Base-by-base conservation (phyloP, 2,888 invertebrate species). In the Myopa testacea region DNA sequence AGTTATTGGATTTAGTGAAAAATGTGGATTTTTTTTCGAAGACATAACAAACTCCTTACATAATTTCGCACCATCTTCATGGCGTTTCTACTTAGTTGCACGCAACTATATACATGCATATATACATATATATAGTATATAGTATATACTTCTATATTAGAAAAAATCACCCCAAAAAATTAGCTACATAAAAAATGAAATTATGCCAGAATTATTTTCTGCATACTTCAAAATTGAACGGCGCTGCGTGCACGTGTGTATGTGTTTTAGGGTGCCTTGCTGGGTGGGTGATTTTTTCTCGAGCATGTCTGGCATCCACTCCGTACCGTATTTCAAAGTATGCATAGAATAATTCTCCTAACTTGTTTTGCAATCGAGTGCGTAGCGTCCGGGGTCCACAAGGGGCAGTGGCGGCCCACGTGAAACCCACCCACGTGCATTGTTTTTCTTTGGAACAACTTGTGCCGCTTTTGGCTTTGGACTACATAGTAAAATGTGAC, bases 221-320 rank as follows among this genome's bases (percentile, higher is more conserved):
- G 71, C 60, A 55, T 71, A 37, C 60, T 72, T 72, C 63, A 63
- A 74, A 65, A 65, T 74, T 63, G 65, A 74, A 37, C 38, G 37
- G 3, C 34, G 71, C 58, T 34, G 37, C 37, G 55, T 52, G 65
- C 40, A 26, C 38, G 63, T 63, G 52, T 74, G 45, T 45, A 26
- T 74, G 62, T 50, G 26, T 63, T 65, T 65, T 74, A 63, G 74
- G 74, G 74, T 74, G 74, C 45, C 63, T 65, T 34, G 37, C 65
- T 74, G 74, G 74, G 72, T 72, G 74, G 74, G 65, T 74, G 74
- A 65, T 34, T 71, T 71, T 71, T 71, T 60, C 71, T 37, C 37
- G 16, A 60, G n/a, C 71, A 71, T 58, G 37, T 71, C 52, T 38
- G 58, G 71, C 55, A n/a, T 14, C 62, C 34, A 6, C 62, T 19